Evolutionary conservation across 2,113 vertebrate species (phyloP), one percentile per base, ranked within the genome.

Genomic region (Canis aureus): DNA sequence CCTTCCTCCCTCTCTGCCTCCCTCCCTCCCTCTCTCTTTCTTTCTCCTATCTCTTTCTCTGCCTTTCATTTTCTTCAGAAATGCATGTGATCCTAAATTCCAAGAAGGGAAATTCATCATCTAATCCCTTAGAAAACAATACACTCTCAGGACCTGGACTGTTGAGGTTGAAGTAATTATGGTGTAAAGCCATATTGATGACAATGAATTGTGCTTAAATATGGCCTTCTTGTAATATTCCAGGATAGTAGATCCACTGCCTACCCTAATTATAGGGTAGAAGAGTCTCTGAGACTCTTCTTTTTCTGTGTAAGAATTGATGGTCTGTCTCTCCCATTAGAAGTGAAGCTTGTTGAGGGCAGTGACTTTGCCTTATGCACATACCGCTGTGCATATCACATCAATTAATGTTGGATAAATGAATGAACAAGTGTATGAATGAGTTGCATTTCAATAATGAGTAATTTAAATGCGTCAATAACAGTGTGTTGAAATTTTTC

Each of bases 1-100:
- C 13, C 11, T 38, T 11, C 15, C 2, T 38, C 5, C 3, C 7
- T 10, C n/a, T 22, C 4, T 3, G 12, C 6, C 4, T 22, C 0
- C 27, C 11, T 51, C n/a, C 43, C 43, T 51, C 2, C 5, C 22
- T 38, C 9, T 20, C 11, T 25, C 38, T 17, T 27, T n/a, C 43
- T 4, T 8, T 9, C 29, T 62, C 8, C 23, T 49, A 13, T 80
- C 43, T 81, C 43, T 53, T 11, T 27, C 43, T 67, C 38, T 55
- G 55, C 3, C 7, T 9, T 91, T 27, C 38, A 51, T 71, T 73
- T 84, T 57, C 23, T 82, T 94, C 43, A 82, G 43, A 96, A 89
- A 82, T 43, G 10, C 43, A n/a, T 7, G 5, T 19, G 7, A 55
- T 57, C 22, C 73, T 86, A 90, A 71, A 71, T 78, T 60, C 59